Base-by-base conservation (phyloP, 2,113 vertebrate species). In the Rostratula benghalensis region DNA sequence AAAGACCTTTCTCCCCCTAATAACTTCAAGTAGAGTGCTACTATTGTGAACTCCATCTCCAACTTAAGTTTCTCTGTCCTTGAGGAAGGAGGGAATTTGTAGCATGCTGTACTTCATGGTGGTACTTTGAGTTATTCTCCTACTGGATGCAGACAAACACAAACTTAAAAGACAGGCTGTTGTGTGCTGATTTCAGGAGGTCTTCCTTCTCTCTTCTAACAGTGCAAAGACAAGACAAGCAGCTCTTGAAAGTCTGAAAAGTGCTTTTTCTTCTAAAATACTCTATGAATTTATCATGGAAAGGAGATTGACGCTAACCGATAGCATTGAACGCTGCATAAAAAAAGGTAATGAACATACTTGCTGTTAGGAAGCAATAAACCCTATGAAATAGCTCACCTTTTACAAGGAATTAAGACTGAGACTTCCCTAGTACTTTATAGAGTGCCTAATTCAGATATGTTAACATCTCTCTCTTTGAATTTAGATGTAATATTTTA, bases 241-340 rank as follows among this genome's bases (percentile, higher is more conserved):
- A 83, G 99, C 99, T 74, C 98, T 99, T 94, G 99, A 99, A 93
- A 98, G 98, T 83, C 98, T 99, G 77, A 99, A 99, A 98, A 99
- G 97, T 22, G 99, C 98, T 43, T 98, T 99, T 98, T 98, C 98
- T 94, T 99, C 99, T 85, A 99, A 99, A 97, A 98, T 99, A 97
- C 97, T 99, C 3, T 98, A 98, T 60, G 99, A 99, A 92, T 99
- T 99, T 97, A 97, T 99, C 95, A 98, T 99, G 3, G 99, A 99
- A 93, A 98, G 99, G 95, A 99, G 99, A 97, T 98, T 99, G 98
- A 99, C 99, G 19, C 97, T 99, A 97, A 99, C 99, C 12, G 99
- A 99, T 96, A 98, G 99, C 96, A 99, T 99, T 60, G 99, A 99
- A 78, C 99, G 99, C 96, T 99, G 99, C 96, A 98, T 99, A 87